Conservation (phyloP, 2,113 vertebrate species). For the Vulpes vulpes region DNA sequence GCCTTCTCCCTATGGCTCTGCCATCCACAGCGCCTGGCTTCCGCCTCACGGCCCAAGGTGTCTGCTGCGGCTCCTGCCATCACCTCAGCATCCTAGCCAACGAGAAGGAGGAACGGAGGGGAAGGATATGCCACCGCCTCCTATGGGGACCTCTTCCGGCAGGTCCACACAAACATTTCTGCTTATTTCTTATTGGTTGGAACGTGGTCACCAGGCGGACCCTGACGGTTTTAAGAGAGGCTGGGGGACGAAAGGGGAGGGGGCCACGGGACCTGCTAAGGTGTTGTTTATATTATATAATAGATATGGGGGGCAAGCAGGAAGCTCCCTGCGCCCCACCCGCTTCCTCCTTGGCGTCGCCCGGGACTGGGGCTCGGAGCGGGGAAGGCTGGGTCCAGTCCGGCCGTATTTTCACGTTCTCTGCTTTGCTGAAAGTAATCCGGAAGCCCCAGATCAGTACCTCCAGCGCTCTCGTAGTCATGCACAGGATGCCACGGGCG, state of each 20-base stretch:
- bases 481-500: neutral
- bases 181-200: neutral
- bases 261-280: neutral
- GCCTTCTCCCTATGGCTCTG: neutral
- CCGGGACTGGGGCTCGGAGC: neutral
- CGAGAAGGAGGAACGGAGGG: neutral
- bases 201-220: neutral
- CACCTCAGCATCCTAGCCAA: neutral
- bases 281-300: neutral
- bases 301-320: neutral
- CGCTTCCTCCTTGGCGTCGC: neutral
- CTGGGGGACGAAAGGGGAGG: neutral
- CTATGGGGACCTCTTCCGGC: neutral
- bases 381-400: neutral
- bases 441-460: neutral
- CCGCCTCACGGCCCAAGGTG: neutral
- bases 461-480: neutral
- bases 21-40: neutral
- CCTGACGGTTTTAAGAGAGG: neutral
- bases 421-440: neutral
- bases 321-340: neutral
- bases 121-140: fast-evolving
- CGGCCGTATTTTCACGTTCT: neutral
- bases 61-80: neutral
- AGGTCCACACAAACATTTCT: neutral